Conservation (phyloP, 2,797 vertebrate species). For the Hydrolagus colliei region DNA sequence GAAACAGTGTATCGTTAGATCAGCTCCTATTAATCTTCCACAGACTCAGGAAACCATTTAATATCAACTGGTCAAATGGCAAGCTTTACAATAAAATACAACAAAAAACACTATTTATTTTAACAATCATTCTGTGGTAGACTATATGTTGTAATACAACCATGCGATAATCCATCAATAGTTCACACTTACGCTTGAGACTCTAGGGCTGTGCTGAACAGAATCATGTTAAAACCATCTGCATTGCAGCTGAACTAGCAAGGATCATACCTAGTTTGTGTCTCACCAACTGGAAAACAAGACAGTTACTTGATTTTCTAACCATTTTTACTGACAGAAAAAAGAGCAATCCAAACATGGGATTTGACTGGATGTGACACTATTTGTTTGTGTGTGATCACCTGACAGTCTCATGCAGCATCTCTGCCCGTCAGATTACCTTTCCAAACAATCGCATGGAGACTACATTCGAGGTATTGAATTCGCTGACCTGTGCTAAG, state of each 20-base stretch:
- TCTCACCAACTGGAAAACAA: neutral
- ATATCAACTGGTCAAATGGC: too few species aligned
- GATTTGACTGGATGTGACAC: neutral
- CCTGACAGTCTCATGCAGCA: too few species aligned
- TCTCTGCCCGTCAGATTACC: too few species aligned
- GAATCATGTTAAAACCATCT: neutral
- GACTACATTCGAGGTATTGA: neutral
- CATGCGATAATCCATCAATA: neutral
- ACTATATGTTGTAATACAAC: too few species aligned
- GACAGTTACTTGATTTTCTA: neutral
- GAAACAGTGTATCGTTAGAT: too few species aligned
- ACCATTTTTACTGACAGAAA: neutral
- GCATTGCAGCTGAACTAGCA: neutral
- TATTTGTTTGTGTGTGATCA: neutral
- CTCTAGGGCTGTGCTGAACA: too few species aligned
- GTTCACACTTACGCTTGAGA: neutral
- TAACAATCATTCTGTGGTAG: too few species aligned
- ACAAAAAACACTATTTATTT: too few species aligned
- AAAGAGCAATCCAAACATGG: neutral
- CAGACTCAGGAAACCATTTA: too few species aligned
- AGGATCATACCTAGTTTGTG: neutral
- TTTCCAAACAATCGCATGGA: neutral
- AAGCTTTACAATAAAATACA: too few species aligned
- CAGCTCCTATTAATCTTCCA: too few species aligned
- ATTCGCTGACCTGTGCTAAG: constrained; percentile 2